Conservation (phyloP, 2,888 invertebrate species). For the Drosophila mulleri region DNA sequence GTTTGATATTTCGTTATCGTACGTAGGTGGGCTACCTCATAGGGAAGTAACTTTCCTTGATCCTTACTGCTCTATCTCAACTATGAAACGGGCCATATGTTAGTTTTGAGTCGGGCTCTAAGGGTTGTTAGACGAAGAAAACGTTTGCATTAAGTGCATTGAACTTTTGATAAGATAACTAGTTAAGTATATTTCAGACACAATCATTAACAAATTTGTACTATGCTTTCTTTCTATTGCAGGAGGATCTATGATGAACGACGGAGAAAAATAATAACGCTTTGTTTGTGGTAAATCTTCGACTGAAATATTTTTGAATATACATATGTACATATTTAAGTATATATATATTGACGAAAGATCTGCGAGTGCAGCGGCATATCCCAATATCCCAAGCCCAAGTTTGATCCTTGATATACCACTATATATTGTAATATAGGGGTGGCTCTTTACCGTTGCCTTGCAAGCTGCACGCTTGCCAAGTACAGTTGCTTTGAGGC, state of each 20-base stretch:
- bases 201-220: slow-evolving; percentile 21
- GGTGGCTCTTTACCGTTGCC: slow-evolving; percentile 64
- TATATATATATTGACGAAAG: not conserved
- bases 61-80: slow-evolving; percentile 34
- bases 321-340: not conserved
- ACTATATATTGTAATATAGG: slow-evolving; percentile 44
- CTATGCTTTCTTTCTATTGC: slow-evolving; percentile 53
- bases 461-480: slow-evolving; percentile 65
- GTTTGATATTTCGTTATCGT: slow-evolving; percentile 32
- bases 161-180: slow-evolving; percentile 53
- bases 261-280: slow-evolving; percentile 83
- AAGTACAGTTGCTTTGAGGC: slow-evolving; percentile 63
- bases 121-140: slow-evolving; percentile 50
- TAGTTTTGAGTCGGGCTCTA: slow-evolving; percentile 27
- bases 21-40: slow-evolving; percentile 62
- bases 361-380: slow-evolving; percentile 49
- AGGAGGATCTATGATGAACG: slow-evolving; percentile 85
- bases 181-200: not conserved
- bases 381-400: slow-evolving; percentile 44
- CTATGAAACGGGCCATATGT: slow-evolving; percentile 62
- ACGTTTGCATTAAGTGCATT: slow-evolving; percentile 60
- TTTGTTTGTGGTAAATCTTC: slow-evolving; percentile 82
- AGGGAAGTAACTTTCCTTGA: slow-evolving; percentile 49
- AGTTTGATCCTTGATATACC: slow-evolving; percentile 52
- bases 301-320: not conserved